Conservation (phyloP, 2,888 invertebrate species). For the Ellobium chinense region DNA sequence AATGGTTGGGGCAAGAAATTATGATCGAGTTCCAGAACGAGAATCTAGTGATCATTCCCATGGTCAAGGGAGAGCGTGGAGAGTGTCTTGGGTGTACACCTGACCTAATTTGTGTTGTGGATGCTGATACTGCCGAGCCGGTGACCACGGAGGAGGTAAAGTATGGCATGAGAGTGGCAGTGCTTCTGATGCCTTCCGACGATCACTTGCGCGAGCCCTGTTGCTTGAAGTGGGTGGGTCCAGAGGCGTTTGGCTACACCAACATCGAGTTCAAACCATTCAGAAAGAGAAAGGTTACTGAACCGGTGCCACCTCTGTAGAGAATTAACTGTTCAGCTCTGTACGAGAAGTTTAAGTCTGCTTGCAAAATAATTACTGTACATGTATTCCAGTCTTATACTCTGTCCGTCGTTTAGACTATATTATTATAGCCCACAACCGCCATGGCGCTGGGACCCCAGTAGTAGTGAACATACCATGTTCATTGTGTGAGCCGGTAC, state of each 20-base stretch:
- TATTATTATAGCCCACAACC: no score
- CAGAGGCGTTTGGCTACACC: slow-evolving; percentile 66
- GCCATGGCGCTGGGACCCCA: no score
- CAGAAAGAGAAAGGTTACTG: background rate
- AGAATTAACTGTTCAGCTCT: no score
- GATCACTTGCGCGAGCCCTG: slow-evolving; percentile 57
- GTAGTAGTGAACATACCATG: no score
- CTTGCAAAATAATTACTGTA: no score
- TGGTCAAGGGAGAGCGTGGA: slow-evolving; percentile 8
- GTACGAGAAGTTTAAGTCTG: no score
- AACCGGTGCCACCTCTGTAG: slow-evolving; percentile 26
- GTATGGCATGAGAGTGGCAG: slow-evolving; percentile 71
- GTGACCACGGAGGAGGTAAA: slow-evolving; percentile 70
- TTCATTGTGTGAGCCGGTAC: no score
- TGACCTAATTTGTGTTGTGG: slow-evolving; percentile 71
- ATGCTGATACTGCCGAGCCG: slow-evolving; percentile 71
- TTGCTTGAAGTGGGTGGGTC: slow-evolving; percentile 68
- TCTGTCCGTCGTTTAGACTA: no score
- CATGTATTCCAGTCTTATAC: no score
- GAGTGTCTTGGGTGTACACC: slow-evolving; percentile 66
- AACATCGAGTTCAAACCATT: slow-evolving; percentile 27
- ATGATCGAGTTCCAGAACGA: slow-evolving; percentile 75
- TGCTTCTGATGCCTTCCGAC: slow-evolving; percentile 64
- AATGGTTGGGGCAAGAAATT: slow-evolving; percentile 50
- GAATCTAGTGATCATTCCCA: slow-evolving; percentile 64